Conservation (phyloP, 2,113 vertebrate genomes). For the Tetraodon nigroviridis region DNA sequence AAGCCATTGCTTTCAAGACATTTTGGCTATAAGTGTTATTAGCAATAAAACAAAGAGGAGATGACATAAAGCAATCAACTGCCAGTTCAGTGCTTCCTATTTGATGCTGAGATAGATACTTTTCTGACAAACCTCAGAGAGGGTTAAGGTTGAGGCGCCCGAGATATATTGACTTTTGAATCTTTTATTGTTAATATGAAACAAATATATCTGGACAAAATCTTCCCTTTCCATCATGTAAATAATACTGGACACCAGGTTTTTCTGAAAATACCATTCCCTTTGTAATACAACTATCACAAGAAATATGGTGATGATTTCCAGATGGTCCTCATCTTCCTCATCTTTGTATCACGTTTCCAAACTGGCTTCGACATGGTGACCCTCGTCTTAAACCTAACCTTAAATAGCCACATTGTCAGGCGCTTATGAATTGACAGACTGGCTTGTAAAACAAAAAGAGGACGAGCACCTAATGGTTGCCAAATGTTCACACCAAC, state of each 20-base stretch:
- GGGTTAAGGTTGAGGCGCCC: slow-evolving; percentile 59
- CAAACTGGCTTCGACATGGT: slow-evolving; percentile 33
- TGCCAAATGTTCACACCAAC: slow-evolving; percentile 70
- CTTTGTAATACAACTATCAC: slow-evolving; percentile 41
- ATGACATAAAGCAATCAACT: slow-evolving; percentile 73
- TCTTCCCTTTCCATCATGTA: slow-evolving; percentile 9
- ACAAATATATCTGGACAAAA: slow-evolving; percentile 12
- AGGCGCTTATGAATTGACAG: slow-evolving; percentile 68
- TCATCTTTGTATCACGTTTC: slow-evolving; percentile 70
- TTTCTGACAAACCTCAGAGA: slow-evolving; percentile 55
- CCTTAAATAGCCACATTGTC: slow-evolving; percentile 72
- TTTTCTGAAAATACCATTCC: slow-evolving; percentile 21
- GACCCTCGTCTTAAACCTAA: slow-evolving; percentile 66
- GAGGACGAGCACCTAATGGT: slow-evolving; percentile 67
- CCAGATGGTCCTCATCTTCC: slow-evolving; percentile 70
- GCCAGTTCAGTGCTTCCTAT: slow-evolving; percentile 64
- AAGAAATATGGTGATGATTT: slow-evolving; percentile 66
- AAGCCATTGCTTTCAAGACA: slow-evolving; percentile 63
- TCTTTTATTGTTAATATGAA: slow-evolving; percentile 3
- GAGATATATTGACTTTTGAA: slow-evolving; percentile 58
- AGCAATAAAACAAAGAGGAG: slow-evolving; percentile 62
- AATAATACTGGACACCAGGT: slow-evolving; percentile 6
- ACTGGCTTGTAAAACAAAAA: slow-evolving; percentile 58
- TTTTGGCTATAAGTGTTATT: slow-evolving; percentile 72
- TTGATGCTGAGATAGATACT: slow-evolving; percentile 43